phyloP scores from a whole-genome alignment of 1,140 invertebrate genomes.

The Bombus waltoni region DNA sequence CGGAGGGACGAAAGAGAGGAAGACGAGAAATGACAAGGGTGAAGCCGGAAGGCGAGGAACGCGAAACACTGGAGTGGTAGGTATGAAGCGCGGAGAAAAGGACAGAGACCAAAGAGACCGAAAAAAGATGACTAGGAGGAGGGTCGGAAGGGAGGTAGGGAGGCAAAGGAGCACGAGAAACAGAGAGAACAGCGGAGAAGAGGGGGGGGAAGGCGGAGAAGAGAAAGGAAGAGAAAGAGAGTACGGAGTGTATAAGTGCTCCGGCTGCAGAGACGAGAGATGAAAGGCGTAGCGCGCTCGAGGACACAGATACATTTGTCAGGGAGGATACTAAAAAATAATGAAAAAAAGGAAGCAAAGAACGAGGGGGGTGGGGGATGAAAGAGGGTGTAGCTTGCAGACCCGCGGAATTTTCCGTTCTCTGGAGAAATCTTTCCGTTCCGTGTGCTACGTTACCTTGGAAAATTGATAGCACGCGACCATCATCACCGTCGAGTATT shows the following conservation, averaged over 20 bases:
- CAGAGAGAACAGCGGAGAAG: conserved; percentile 16
- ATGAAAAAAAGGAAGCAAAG: conserved; percentile 68
- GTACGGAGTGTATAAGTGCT: conserved; percentile 79
- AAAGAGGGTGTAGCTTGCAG: conserved; percentile 23
- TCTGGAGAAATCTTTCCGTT: conserved; percentile 56
- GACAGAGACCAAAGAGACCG: conserved; percentile 62
- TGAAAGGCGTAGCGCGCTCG: conserved; percentile 79
- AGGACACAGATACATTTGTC: conserved; percentile 80
- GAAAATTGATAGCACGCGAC: conserved; percentile 24
- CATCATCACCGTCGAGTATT: conserved; percentile 27
- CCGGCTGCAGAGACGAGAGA: conserved; percentile 78
- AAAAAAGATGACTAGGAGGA: conserved; percentile 50
- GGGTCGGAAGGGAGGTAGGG: background rate
- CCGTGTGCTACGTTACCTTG: conserved; percentile 1
- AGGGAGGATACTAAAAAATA: conserved; percentile 77
- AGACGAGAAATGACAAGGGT: conserved; percentile 9
- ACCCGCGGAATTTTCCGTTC: conserved; percentile 55
- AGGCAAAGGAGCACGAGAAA: conserved; percentile 36
- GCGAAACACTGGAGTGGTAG: conserved; percentile 44
- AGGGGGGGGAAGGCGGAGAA: conserved; percentile 55
- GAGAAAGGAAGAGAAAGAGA: conserved; percentile 59
- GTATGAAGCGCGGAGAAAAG: conserved; percentile 55
- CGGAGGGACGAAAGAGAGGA: conserved; percentile 15
- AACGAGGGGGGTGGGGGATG: background rate
- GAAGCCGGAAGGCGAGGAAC: conserved; percentile 47